Conservation (phyloP, 2,797 vertebrate species). For the Megaceryle alcyon region DNA sequence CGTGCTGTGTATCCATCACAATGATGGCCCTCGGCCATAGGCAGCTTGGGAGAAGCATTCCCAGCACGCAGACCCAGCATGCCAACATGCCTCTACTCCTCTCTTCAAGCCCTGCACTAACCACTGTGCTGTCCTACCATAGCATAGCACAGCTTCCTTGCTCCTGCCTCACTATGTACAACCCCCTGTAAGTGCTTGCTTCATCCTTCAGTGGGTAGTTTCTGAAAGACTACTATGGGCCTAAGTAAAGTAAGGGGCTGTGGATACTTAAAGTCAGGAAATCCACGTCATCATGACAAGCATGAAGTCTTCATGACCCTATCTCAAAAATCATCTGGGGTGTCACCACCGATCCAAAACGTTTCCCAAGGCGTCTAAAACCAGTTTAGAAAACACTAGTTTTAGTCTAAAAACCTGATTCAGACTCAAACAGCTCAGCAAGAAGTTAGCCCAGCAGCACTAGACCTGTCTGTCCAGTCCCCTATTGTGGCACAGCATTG, state of each 20-base stretch:
- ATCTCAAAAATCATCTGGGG: background rate
- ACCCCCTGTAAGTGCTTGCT: fast-evolving
- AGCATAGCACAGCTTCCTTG: fast-evolving
- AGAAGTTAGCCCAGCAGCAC: background rate
- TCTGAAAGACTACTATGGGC: background rate
- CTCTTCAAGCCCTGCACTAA: background rate
- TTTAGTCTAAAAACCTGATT: background rate
- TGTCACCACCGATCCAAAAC: background rate
- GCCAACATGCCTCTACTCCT: background rate
- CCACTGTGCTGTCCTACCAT: background rate
- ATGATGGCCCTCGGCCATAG: background rate
- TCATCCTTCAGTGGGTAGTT: background rate
- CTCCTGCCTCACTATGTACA: background rate
- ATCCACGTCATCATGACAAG: background rate
- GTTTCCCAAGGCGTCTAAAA: background rate
- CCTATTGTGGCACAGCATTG: background rate
- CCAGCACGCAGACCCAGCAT: fast-evolving
- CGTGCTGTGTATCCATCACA: background rate
- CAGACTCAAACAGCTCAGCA: background rate
- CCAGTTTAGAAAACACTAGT: background rate
- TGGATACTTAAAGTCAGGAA: background rate
- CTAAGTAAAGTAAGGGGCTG: background rate
- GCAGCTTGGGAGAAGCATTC: background rate
- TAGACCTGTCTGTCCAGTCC: background rate
- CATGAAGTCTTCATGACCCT: fast-evolving